Evolutionary conservation across 2,888 invertebrate species (phyloP).

Genomic region (Rapana venosa): DNA sequence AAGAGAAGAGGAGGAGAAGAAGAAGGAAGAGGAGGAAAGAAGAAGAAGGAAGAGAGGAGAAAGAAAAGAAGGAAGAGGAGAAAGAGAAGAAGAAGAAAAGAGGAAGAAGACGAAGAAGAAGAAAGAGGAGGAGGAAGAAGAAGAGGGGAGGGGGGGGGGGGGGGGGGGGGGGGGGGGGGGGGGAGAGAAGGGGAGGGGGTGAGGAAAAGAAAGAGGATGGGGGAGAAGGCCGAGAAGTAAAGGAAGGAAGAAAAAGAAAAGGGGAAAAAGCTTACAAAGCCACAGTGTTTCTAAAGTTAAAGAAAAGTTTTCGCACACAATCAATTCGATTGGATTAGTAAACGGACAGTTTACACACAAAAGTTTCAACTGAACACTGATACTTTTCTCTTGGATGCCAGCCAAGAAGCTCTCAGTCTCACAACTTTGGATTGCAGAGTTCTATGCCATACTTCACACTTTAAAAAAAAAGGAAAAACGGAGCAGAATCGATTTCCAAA

Average conservation of each 20-base stretch:
- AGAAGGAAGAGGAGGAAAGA: background rate
- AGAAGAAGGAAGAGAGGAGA: background rate
- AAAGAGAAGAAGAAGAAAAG: background rate
- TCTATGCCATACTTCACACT: too few relatives aligned
- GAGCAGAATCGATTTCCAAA: too few relatives aligned
- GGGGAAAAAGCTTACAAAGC: background rate
- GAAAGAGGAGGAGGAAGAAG: background rate
- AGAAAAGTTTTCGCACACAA: too few relatives aligned
- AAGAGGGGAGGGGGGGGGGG: background rate
- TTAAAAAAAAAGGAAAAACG: too few relatives aligned
- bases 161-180: background rate
- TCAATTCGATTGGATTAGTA: too few relatives aligned
- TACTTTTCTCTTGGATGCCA: too few relatives aligned
- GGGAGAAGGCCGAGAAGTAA: background rate
- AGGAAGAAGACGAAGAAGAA: background rate
- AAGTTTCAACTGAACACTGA: too few relatives aligned
- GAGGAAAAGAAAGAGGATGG: background rate
- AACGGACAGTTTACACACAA: too few relatives aligned
- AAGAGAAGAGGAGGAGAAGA: background rate
- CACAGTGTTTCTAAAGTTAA: too few relatives aligned
- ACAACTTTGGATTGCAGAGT: too few relatives aligned
- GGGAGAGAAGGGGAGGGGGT: background rate
- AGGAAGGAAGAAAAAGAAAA: background rate
- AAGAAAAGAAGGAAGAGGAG: background rate
- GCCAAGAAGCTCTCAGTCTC: too few relatives aligned